Base-by-base conservation (phyloP, 2,888 invertebrate species). In the Lacanobia wlatinum region DNA sequence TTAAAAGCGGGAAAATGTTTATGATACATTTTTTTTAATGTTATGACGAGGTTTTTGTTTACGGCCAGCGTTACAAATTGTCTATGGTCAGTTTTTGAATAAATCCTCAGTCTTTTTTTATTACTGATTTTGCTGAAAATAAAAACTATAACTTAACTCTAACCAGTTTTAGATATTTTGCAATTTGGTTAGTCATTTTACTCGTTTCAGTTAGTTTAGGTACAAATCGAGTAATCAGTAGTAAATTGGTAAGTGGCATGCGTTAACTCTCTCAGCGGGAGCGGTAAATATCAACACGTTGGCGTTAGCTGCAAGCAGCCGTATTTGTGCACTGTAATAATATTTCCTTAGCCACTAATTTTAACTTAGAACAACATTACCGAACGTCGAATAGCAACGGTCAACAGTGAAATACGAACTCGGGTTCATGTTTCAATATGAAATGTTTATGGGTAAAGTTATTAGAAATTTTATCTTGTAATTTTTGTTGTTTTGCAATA, bases 281-380 rank as follows among this genome's bases (percentile, higher is more conserved):
- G 55, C 76, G 84, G 82, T 86, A 84, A 86, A 86, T 84, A 86
- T 85, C 86, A 78, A 86, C 86, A 84, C 62, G 64, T 18, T 61
- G 73, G 75, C 78, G 76, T 78, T 68, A 70, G 70, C 84, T 80
- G 69, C 80, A 69, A 67, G 63, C 56, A 53, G 64, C 34, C 61
- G 68, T 86, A 85, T 84, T 85, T 85, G 83, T 84, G 83, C 79
- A 82, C 83, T 83, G 63, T 69, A 83, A 82, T 71, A 83, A 83
- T 83, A 77, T 82, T 83, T 71, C 75, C 56, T 74, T 84, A 70
- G 63, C 72, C 69, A 86, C 85, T 84, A 86, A 86, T 84, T 86
- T 84, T 77, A 85, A 84, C 84, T 80, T 74, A 55, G 63, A 78
- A 81, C 68, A 84, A 85, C 86, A 80, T 78, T 69, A 67, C 43